These are phyloP conservation scores for Catharus fuscescens DNA, from an alignment of 2,113 vertebrate species.

Conservation along the genomic window DNA sequence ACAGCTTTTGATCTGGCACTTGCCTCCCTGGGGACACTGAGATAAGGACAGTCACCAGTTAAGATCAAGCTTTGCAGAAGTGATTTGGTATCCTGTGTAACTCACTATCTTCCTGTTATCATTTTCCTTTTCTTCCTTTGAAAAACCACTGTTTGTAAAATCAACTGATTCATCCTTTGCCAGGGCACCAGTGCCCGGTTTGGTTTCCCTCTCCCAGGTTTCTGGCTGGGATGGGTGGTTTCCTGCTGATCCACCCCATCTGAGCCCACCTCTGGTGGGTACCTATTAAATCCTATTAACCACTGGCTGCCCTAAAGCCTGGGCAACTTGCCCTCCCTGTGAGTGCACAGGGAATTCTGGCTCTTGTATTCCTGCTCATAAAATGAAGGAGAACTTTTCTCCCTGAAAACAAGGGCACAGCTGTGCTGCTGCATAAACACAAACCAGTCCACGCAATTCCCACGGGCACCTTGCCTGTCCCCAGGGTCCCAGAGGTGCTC, in stretches of 20 bases:
- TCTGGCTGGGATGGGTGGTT: neutral
- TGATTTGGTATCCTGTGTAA: constrained; percentile 34
- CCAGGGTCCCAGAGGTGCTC: fast-evolving
- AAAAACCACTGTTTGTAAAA: constrained; percentile 9
- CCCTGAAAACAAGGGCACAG: neutral
- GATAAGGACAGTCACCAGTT: constrained; percentile 17
- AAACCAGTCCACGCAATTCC: fast-evolving
- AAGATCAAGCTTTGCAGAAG: neutral
- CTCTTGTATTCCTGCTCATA: neutral
- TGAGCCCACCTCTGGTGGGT: neutral
- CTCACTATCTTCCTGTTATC: constrained; percentile 46
- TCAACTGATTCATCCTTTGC: constrained; percentile 26
- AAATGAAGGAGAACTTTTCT: neutral
- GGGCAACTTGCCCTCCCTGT: neutral
- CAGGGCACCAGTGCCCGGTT: neutral
- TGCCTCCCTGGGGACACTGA: neutral
- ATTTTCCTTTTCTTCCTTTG: constrained; percentile 38
- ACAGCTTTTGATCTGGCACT: neutral
- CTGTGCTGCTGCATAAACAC: constrained; percentile 23
- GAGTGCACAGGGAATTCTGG: neutral
- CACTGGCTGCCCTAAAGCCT: neutral
- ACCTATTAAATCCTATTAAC: neutral
- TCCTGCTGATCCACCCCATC: neutral
- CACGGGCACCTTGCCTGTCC: neutral
- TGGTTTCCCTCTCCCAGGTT: neutral